phyloP scores from a whole-genome alignment of 2,888 invertebrate genomes.

The Caenorhabditis sinica region DNA sequence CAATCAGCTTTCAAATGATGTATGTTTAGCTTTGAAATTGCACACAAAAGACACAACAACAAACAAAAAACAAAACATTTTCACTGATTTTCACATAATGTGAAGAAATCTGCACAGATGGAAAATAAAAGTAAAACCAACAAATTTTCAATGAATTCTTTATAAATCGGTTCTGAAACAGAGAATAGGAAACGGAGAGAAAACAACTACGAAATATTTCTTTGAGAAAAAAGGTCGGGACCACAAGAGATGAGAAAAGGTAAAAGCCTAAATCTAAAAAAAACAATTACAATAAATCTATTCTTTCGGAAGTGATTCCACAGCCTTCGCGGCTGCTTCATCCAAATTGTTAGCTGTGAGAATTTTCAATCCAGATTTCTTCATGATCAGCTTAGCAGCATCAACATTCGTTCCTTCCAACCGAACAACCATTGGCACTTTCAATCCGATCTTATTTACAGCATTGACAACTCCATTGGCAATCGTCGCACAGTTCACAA shows the following conservation, averaged over 20 bases:
- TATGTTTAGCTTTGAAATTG: too few species aligned
- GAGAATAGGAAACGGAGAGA: background rate
- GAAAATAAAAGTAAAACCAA: background rate
- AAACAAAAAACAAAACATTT: too few species aligned
- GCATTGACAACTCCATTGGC: slow-evolving; percentile 96
- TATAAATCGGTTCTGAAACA: slow-evolving; percentile 8
- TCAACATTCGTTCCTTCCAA: slow-evolving; percentile 89
- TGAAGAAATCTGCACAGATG: too few species aligned
- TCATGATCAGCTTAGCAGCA: slow-evolving; percentile 91
- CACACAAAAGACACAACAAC: too few species aligned
- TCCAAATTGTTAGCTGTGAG: slow-evolving; percentile 92
- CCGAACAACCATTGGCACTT: slow-evolving; percentile 87
- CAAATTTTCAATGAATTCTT: background rate
- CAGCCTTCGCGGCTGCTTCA: slow-evolving; percentile 94
- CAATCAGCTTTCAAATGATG: too few species aligned
- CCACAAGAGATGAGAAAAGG: slow-evolving; percentile 7
- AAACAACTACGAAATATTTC: slow-evolving; percentile 37
- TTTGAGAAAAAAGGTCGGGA: background rate
- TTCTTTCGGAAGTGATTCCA: slow-evolving; percentile 84
- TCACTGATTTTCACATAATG: too few species aligned
- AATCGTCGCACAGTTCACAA: slow-evolving; percentile 97
- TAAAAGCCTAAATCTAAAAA: slow-evolving; percentile 24
- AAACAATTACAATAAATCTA: slow-evolving; percentile 3
- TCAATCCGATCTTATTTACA: slow-evolving; percentile 89
- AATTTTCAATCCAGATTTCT: slow-evolving; percentile 91